Base-by-base conservation (phyloP, 2,113 vertebrate species). In the Crotalus horridus region DNA sequence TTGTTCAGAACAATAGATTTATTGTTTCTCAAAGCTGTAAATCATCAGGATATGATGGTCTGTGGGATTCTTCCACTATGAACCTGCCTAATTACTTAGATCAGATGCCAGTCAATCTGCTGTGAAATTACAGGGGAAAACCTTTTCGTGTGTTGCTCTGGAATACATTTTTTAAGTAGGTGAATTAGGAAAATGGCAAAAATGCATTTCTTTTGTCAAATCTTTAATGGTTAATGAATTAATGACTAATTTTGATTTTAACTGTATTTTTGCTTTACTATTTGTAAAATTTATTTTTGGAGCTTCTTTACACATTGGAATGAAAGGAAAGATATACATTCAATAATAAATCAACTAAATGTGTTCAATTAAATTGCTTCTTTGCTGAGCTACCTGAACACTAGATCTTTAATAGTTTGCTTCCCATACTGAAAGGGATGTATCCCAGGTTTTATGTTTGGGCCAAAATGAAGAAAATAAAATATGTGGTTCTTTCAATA, bases 401-500 rank as follows among this genome's bases (percentile, higher is more conserved):
- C 85, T 86, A 26, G 23, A 11, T 43, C 85, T 87, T 51, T 29
- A 51, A 51, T 39, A 92, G 12, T 2, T 15, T 24, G 17, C n/a
- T 86, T 90, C 64, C 74, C 85, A 89, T 91, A 6, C 20, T 89
- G 92, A 89, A 87, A 48, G 93, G 54, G 53, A 53, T 5, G 1
- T 12, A 3, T 17, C n/a, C 89, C 93, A 23, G 3, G 93, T 93
- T 23, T 86, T 85, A 29, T 59, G 4, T 43, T 53, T 92, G 3
- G 13, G 89, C 53, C 51, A 46, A 20, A 88, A 43, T 51, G 89
- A 61, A 94, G 51, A 64, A 85, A 93, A 94, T 53, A 61, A 88
- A 95, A 94, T 7, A 1, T 15, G n/a, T 92, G 88, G 51, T 51
- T 53, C 89, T 54, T 91, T 92, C 93, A 93, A 92, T 91, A 94